phyloP scores from a whole-genome alignment of 2,797 vertebrate species.

The Tangara arthus region DNA sequence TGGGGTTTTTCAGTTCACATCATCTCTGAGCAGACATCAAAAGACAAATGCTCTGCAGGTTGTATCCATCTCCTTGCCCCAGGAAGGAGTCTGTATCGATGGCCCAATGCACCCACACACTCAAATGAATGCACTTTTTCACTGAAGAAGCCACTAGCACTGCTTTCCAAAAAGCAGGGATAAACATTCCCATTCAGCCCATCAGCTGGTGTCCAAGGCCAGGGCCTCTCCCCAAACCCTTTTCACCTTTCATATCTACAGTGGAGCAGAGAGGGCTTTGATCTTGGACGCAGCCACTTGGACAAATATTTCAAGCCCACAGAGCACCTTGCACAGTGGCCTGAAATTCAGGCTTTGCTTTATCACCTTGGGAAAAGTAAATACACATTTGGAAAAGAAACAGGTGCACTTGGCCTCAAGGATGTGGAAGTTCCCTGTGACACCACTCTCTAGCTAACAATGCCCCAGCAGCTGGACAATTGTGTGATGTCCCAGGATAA shows the following conservation, averaged over 20 bases:
- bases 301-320: not conserved
- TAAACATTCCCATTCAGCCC: not conserved
- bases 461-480: not conserved
- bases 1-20: slow-evolving; percentile 15
- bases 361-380: not conserved
- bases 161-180: not conserved
- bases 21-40: not conserved
- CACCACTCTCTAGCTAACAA: fast-evolving
- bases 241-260: not conserved
- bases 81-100: not conserved
- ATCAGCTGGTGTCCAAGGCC: not conserved
- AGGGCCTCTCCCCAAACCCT: not conserved
- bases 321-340: not conserved
- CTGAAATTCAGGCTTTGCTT: not conserved
- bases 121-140: not conserved
- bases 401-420: not conserved
- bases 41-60: slow-evolving; percentile 20
- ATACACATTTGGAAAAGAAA: not conserved
- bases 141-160: not conserved
- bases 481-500: not conserved
- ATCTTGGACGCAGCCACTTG: not conserved
- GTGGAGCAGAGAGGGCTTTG: not conserved
- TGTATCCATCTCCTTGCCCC: not conserved
- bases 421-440: fast-evolving
- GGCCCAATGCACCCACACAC: not conserved